Base-by-base conservation (phyloP, 2,797 vertebrate species). In the Echeneis naucrates region DNA sequence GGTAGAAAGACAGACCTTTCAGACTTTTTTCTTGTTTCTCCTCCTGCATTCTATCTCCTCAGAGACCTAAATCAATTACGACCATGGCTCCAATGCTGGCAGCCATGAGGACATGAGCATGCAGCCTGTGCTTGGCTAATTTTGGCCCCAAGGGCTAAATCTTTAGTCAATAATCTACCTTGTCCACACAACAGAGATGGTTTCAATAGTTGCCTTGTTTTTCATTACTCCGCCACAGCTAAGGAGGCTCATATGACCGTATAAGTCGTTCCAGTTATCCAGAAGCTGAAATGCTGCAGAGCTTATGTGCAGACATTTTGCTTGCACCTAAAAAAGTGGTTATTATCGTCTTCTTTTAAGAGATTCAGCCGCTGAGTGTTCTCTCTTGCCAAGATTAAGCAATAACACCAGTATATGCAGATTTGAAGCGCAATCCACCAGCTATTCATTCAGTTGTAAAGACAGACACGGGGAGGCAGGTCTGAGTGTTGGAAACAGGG, bases 51-150 rank as follows among this genome's bases (percentile, higher is more conserved):
- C 73, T 56, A 1, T 42, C 48, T 75, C 83, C 86, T 76, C 12
- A 11, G 72, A 81, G 84, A 77, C 58, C 13, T 32, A 38, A 86
- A 85, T 88, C 83, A 80, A 85, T 91, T 87, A 80, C 71, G 40
- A n/a, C 58, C 30, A 10, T 24, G 79, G 74, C 78, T 60, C 62
- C 50, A 19, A 61, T 75, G 56, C 66, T 73, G 69, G 73, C 55
- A 42, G 26, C 58, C 2, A 2, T 10, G 27, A 53, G 64, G 66
- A 58, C 30, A 32, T 50, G 26, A 45, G 61, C 67, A 58, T 59
- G 45, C n/a, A n/a, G 72, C 72, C 60, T 52, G 42, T 19, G 21
- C 52, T 59, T 21, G 27, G 67, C 72, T 85, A 80, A 87, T 81
- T 82, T 75, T 71, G 77, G 80, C 40, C 23, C 78, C 81, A 50